These are phyloP conservation scores for Sula dactylatra DNA, from an alignment of 2,113 vertebrate species.

Conservation along the genomic window DNA sequence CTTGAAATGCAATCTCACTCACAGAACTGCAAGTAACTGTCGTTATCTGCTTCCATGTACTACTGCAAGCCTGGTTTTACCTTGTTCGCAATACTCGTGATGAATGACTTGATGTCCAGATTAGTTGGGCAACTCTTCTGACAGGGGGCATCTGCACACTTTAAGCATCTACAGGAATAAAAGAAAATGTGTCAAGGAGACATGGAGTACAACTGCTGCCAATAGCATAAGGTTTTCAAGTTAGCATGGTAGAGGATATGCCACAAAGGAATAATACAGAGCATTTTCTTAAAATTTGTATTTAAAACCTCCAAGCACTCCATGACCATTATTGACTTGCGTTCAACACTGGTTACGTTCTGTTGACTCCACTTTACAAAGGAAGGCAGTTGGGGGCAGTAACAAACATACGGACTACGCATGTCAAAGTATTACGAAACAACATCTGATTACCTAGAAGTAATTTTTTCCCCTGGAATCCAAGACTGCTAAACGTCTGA, in stretches of 20 bases:
- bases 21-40: not conserved
- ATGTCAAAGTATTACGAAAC: not conserved
- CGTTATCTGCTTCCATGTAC: not conserved
- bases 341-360: not conserved
- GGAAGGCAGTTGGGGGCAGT: not conserved
- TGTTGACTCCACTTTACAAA: not conserved
- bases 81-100: conserved; percentile 87
- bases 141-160: conserved; percentile 88
- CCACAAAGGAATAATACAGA: not conserved
- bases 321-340: not conserved
- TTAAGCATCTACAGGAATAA: conserved; percentile 79
- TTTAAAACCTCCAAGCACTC: not conserved
- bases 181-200: conserved; percentile 41
- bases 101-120: conserved; percentile 87
- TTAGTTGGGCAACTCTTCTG: conserved; percentile 91
- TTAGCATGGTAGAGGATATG: not conserved
- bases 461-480: not conserved
- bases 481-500: not conserved
- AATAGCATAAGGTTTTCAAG: not conserved
- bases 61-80: conserved; percentile 59
- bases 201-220: not conserved
- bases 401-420: not conserved
- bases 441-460: not conserved
- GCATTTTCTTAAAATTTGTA: not conserved
- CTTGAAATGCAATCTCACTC: not conserved